phyloP scores from a whole-genome alignment of 2,888 invertebrate genomes.

The Eudiplozoon nipponicum region DNA sequence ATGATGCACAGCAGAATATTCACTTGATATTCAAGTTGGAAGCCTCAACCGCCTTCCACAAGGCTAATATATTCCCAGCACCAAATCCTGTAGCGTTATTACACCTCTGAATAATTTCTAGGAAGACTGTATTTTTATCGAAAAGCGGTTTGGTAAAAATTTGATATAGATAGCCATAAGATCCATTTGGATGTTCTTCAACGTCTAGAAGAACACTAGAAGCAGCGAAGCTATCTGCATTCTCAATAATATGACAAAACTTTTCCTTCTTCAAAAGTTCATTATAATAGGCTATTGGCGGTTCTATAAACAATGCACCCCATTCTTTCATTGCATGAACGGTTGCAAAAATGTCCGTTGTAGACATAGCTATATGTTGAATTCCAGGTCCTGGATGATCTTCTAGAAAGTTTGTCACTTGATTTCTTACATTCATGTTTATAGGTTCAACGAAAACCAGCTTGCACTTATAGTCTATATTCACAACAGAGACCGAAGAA shows the following conservation, averaged over 20 bases:
- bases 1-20: too few species aligned
- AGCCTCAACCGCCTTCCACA: conserved; percentile 28
- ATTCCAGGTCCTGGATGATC: conserved; percentile 28
- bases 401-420: conserved; percentile 27
- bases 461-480: conserved; percentile 20
- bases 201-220: background rate
- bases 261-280: conserved; percentile 9
- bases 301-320: conserved; percentile 26
- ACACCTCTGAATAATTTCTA: conserved; percentile 29
- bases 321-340: conserved; percentile 21
- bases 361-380: conserved; percentile 28
- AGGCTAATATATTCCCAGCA: conserved; percentile 29
- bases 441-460: conserved; percentile 29
- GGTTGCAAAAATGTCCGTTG: conserved; percentile 23
- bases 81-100: conserved; percentile 29
- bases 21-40: too few species aligned
- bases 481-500: conserved; percentile 22
- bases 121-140: conserved; percentile 28
- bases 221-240: background rate
- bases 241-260: too few species aligned
- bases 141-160: conserved; percentile 29
- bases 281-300: conserved; percentile 27
- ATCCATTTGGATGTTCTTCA: background rate
- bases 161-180: conserved; percentile 28
- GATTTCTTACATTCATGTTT: conserved; percentile 20